Evolutionary conservation across 1,140 invertebrate species (phyloP), one percentile per base, ranked within the genome.

Genomic region (Nymphalis io): DNA sequence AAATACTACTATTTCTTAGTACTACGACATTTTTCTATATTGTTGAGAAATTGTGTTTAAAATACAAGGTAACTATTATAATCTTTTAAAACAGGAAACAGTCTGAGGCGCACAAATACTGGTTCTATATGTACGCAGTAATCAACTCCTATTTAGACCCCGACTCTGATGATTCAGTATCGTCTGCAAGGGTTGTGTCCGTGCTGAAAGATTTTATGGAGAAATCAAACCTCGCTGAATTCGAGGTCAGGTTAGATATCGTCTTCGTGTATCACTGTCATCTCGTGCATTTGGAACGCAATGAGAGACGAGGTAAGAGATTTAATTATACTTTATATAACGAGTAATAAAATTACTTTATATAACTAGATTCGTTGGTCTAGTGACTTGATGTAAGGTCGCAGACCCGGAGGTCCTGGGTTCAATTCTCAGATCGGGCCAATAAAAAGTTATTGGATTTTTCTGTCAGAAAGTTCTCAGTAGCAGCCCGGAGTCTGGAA

Each of bases 91-190:
- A 16, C 74, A 95, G 95, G 76, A 92, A 95, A 58, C 91, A 94
- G 74, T 88, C 92, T 0, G 92, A 94, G 62, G 93, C 94, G 0
- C 93, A 95, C 40, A 96, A 96, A 87, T 98, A 97, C 94, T 99
- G 98, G 97, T 97, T 98, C 84, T 95, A 96, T 81, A 84, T 99
- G 16, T 98, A 96, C 81, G 93, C 94, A 11, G 87, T 97, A 1
- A 84, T 96, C 6, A 93, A 94, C 16, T 84, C 84, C 0, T 91
- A 87, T 53, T 70, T 92, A 42, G 76, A 85, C n/a, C 74, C 79
- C 13, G 53, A 62, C 0, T 16, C 58, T 6, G 76, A 72, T 42
- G 61, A 70, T 4, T 60, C 79, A 81, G 65, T 80, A 0, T 46
- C 77, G 0, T 48, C 83, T 0, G 68, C 81, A 6, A 84, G 92